Evolutionary conservation across 2,888 invertebrate species (phyloP), one percentile per base, ranked within the genome.

Genomic region (Lypha dubia): DNA sequence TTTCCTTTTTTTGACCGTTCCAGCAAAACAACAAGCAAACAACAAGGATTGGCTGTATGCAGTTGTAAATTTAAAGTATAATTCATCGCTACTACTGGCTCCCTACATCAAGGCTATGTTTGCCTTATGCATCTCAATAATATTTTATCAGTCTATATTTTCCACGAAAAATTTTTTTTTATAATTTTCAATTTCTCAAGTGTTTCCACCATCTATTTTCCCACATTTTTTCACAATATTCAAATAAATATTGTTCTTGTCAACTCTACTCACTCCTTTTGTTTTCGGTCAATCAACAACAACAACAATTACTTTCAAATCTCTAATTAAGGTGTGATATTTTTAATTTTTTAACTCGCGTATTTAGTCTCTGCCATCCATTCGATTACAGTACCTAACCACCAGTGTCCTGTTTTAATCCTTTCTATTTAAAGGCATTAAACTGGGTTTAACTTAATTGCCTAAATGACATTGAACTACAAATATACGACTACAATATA

Each of bases 391-490:
- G 17, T 53, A 20, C 41, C 1, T 53, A 9, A 41, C 20, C 28
- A 41, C 20, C 28, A 7, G 17, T 46, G 20, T 13, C 3, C 15
- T 44, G 8, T 6, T 71, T 75, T 76, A 79, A 76, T 65, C 80
- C 81, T 84, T 84, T 77, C 35, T 77, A 46, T 51, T 63, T 70
- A 44, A 68, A 74, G 56, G 38, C 60, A 38, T 79, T 60, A 81
- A 81, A 71, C 68, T 38, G 62, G 81, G 44, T 51, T 84, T 84
- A 84, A 74, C 81, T 81, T 79, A 84, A 84, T 81, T 68, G 81
- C 81, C 84, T 60, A 84, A 84, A 84, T 79, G 81, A 74, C 84
- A 84, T 84, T 84, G 84, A 84, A 71, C 77, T 77, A 70, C 76
- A 79, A 56, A 65, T 58, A 5, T 32, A 38, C 58, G 35, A 22